These are phyloP conservation scores for Plodia interpunctella DNA, from an alignment of 1,140 invertebrate species.

Conservation along the genomic window DNA sequence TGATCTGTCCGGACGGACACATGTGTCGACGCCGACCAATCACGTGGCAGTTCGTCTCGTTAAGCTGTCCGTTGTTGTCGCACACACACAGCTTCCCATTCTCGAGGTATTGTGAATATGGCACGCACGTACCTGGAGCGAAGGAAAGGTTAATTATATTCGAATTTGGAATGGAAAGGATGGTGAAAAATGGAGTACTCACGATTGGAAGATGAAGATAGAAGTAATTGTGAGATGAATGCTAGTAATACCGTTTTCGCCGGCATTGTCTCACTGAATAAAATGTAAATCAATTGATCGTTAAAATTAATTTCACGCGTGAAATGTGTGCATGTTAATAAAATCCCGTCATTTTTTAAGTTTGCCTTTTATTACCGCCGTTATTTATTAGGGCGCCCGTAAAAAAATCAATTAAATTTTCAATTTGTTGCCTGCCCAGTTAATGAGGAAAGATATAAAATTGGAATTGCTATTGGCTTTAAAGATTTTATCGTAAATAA, in stretches of 20 bases:
- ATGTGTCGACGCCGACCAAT: conserved; percentile 29
- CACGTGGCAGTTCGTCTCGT: conserved; percentile 34
- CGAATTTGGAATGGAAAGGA: conserved; percentile 15
- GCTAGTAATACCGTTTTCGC: conserved; percentile 37
- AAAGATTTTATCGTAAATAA: no score
- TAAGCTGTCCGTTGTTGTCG: conserved; percentile 39
- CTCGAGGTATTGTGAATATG: conserved; percentile 43
- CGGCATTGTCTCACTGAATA: conserved; percentile 32
- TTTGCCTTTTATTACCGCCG: conserved; percentile 19
- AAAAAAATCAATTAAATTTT: conserved; percentile 14
- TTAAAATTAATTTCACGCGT: conserved; percentile 38
- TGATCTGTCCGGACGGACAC: conserved; percentile 43
- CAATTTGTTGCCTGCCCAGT: background rate
- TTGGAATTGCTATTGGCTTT: background rate
- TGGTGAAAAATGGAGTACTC: conserved; percentile 24
- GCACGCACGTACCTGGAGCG: conserved; percentile 40
- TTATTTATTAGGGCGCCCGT: background rate
- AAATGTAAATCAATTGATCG: conserved; percentile 20
- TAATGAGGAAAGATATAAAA: background rate
- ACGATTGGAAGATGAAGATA: conserved; percentile 26
- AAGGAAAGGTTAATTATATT: conserved; percentile 17
- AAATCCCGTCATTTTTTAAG: conserved; percentile 20
- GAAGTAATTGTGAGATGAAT: conserved; percentile 35
- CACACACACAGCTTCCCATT: conserved; percentile 49
- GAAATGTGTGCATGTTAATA: conserved; percentile 28